phyloP scores from a whole-genome alignment of 2,113 vertebrate genomes.

The Cricetomys ansorgei region DNA sequence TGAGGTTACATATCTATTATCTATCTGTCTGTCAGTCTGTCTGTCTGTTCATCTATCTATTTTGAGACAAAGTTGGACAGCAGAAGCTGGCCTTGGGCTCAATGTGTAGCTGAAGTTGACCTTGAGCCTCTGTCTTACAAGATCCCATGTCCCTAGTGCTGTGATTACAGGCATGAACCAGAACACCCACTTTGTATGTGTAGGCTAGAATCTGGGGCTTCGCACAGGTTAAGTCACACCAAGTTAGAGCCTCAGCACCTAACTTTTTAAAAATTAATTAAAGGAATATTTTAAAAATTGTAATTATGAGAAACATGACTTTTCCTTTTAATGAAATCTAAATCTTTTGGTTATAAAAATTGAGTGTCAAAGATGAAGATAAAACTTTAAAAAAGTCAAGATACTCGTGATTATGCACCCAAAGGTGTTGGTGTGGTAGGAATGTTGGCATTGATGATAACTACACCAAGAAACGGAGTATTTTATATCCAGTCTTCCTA shows the following conservation, averaged over 20 bases:
- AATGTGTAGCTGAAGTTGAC: not conserved
- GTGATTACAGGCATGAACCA: not conserved
- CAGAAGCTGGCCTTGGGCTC: not conserved
- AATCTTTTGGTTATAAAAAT: not conserved
- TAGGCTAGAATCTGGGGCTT: not conserved
- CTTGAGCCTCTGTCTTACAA: not conserved
- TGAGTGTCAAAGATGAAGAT: not conserved
- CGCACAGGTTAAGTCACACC: not conserved
- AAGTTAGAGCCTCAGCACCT: not conserved
- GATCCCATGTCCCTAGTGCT: not conserved
- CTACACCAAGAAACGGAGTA: not conserved
- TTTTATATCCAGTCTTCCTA: not conserved
- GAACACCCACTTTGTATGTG: not conserved
- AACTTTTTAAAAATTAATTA: not conserved
- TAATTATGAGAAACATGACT: not conserved
- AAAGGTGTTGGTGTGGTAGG: not conserved
- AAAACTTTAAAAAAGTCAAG: not conserved
- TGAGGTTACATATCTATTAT: not conserved
- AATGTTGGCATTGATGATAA: not conserved
- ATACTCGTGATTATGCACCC: not conserved
- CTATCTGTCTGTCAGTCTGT: not conserved
- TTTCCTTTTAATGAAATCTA: not conserved
- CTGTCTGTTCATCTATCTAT: not conserved
- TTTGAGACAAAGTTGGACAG: not conserved
- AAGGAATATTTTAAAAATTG: not conserved